Percentiles rank a stretch among this genome's conserved stretches.
Evolutionary conservation across 2,888 invertebrate genomes (phyloP).

Genomic region (Euplexia lucipara): DNA sequence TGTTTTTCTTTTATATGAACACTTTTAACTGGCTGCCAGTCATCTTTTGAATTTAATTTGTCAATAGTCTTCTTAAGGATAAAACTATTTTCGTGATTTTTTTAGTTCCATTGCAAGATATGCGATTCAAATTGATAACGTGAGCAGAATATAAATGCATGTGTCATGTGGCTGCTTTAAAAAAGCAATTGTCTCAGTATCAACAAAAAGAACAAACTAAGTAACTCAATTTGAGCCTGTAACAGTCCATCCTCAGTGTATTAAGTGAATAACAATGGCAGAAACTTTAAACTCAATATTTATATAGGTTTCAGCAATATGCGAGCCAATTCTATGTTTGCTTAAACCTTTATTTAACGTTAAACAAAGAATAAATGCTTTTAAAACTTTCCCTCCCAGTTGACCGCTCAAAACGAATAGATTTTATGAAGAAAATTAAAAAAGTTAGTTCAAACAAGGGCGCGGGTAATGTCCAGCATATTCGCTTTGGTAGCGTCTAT

Average conservation of each 20-base stretch:
- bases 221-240: constrained; percentile 34
- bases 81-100: too few relatives aligned
- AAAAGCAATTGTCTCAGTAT: constrained; percentile 45
- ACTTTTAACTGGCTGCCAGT: too few relatives aligned
- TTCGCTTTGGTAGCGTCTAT: constrained; percentile 59
- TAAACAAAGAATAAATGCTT: constrained; percentile 70
- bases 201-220: constrained; percentile 41
- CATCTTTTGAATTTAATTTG: too few relatives aligned
- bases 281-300: constrained; percentile 58
- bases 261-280: constrained; percentile 43
- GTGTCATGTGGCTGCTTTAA: constrained; percentile 10
- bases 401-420: constrained; percentile 76
- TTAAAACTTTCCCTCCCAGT: constrained; percentile 74
- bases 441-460: constrained; percentile 81
- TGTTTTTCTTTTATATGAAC: too few relatives aligned
- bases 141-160: constrained; percentile 45
- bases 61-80: too few relatives aligned
- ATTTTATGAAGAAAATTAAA: constrained; percentile 82
- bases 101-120: constrained; percentile 6
- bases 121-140: constrained; percentile 42
- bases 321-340: constrained; percentile 45
- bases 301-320: constrained; percentile 55
- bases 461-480: constrained; percentile 65
- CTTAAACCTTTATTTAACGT: constrained; percentile 54
- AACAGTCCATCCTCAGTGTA: constrained; percentile 27